Base-by-base conservation (phyloP, 2,888 invertebrate genomes). In the Habroteleia sp. region DNA sequence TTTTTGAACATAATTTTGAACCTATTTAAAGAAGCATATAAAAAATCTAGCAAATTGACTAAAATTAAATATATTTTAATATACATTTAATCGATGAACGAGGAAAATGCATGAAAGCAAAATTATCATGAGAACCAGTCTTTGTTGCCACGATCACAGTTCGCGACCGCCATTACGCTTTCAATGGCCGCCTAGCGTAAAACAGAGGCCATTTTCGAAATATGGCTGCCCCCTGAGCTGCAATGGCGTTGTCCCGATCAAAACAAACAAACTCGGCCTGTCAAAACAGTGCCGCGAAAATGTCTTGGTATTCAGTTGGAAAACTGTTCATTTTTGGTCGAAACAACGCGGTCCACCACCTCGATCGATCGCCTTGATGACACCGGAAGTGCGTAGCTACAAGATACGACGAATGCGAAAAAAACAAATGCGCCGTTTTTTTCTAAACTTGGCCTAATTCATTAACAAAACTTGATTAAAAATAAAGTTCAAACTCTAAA, bases 211-310 rank as follows among this genome's bases (percentile, higher is more conserved):
- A 91, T 91, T 90, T 91, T 89, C 89, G 88, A 89, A 91, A 91
- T 89, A 91, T 91, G 91, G 91, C 91, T 91, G 91, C 91, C 90
- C 90, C 91, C 91, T 90, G 89, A 86, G 85, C 85, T 87, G 88
- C 90, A 88, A 91, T 91, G 91, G 91, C 91, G 90, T 90, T 89
- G 89, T 85, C 83, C 83, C 82, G 85, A 89, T 88, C 89, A 89
- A 89, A 89, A 89, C 89, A 89, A 89, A 89, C 88, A 58, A 74
- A 65, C 83, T 77, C 73, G 79, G 80, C 77, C 85, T 86, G 86
- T 85, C 87, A 88, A 85, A 77, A 42, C 17, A 54, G 14, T 20
- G 42, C 11, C 0, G 10, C 3, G 23, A 33, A 46, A 29, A 39
- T 33, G 1, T 2, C 20, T 20, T 8, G 23, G 5, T 23, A 8